These are phyloP conservation scores for Toxotes lorentzi DNA, from an alignment of 2,797 vertebrate species.

Conservation along the genomic window DNA sequence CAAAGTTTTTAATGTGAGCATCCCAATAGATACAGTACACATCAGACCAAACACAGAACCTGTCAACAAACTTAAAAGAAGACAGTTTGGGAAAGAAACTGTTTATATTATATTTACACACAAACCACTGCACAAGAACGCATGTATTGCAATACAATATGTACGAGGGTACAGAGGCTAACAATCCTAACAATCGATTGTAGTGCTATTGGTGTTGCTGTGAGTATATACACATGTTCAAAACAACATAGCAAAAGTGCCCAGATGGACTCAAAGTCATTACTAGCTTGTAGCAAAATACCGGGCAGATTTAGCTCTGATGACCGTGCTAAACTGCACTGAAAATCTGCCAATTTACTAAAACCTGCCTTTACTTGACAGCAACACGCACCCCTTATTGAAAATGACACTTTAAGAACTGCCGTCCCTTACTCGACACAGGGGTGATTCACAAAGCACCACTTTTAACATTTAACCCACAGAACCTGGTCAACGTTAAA, in stretches of 20 bases:
- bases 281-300: background rate
- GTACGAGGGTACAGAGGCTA: background rate
- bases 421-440: background rate
- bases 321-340: background rate
- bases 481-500: background rate
- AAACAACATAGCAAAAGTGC: background rate
- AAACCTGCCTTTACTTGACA: background rate
- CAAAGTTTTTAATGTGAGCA: background rate
- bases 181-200: too few species aligned
- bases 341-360: background rate
- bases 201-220: background rate
- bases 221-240: background rate
- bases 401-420: background rate
- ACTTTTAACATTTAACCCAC: background rate
- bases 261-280: accelerated
- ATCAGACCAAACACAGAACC: background rate
- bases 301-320: background rate
- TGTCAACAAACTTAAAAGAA: too few species aligned
- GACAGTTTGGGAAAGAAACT: background rate
- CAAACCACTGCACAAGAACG: background rate
- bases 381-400: background rate
- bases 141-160: too few species aligned
- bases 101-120: background rate
- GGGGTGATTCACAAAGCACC: background rate
- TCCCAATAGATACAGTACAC: background rate